Conservation (phyloP, 2,888 invertebrate genomes). For the Agrilus cyanescens region DNA sequence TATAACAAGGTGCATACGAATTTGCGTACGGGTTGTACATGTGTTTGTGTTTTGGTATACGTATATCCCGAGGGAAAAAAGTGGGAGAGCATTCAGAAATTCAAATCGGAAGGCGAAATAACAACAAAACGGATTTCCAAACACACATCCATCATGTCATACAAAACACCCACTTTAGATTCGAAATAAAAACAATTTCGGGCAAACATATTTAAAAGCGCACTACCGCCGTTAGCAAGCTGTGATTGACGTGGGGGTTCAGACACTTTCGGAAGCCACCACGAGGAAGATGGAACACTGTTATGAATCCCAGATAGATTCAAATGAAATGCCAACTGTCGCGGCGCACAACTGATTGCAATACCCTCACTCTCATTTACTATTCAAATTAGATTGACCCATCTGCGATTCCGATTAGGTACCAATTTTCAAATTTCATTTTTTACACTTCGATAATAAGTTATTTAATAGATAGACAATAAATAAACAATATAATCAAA, state of each 20-base stretch:
- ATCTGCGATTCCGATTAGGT: too few relatives aligned
- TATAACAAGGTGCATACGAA: too few relatives aligned
- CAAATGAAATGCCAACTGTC: too few relatives aligned
- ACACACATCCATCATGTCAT: slow-evolving; percentile 35
- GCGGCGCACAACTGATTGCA: too few relatives aligned
- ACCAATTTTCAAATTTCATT: too few relatives aligned
- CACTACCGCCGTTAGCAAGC: slow-evolving; percentile 28
- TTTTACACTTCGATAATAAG: too few relatives aligned
- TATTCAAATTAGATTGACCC: too few relatives aligned
- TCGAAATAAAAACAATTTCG: slow-evolving; percentile 38
- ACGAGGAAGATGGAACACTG: slow-evolving; percentile 25
- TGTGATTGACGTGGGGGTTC: slow-evolving; percentile 35
- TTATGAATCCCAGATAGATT: slow-evolving; percentile 22
- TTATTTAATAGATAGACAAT: too few relatives aligned
- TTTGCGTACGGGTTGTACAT: too few relatives aligned
- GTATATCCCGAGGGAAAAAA: slow-evolving; percentile 9
- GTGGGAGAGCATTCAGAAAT: slow-evolving; percentile 17
- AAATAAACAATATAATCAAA: too few relatives aligned
- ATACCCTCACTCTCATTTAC: too few relatives aligned
- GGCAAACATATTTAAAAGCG: slow-evolving; percentile 37
- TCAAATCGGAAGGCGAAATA: slow-evolving; percentile 35
- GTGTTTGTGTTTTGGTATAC: too few relatives aligned
- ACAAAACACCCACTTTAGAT: slow-evolving; percentile 35
- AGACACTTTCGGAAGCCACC: slow-evolving; percentile 27
- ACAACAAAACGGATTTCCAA: slow-evolving; percentile 33